phyloP scores from a whole-genome alignment of 2,888 invertebrate genomes.

The Tortricodes alternella region DNA sequence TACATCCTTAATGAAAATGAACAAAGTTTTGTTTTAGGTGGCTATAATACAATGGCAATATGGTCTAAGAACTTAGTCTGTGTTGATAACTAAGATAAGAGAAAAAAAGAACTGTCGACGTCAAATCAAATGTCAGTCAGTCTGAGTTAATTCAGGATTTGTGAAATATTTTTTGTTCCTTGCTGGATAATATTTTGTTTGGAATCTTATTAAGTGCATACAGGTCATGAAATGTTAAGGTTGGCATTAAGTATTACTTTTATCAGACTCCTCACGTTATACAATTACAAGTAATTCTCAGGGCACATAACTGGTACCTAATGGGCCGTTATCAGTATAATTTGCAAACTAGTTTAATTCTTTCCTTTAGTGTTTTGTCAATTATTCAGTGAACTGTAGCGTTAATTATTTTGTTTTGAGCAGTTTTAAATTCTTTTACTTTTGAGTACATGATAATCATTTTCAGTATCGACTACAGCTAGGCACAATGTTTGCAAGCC shows the following conservation, averaged over 20 bases:
- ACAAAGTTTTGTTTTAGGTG: too few species aligned
- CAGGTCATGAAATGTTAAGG: background rate
- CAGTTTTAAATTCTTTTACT: background rate
- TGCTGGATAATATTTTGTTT: background rate
- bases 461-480: slow-evolving; percentile 35
- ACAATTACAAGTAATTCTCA: background rate
- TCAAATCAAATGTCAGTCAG: too few species aligned
- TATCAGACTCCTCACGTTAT: background rate
- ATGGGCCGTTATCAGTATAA: slow-evolving; percentile 49
- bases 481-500: slow-evolving; percentile 89
- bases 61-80: background rate
- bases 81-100: background rate
- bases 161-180: background rate
- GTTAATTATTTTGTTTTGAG: background rate
- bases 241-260: background rate
- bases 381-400: background rate
- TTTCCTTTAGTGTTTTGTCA: slow-evolving; percentile 18
- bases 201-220: background rate
- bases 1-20: too few species aligned
- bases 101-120: background rate
- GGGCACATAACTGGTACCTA: slow-evolving; percentile 41
- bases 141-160: background rate
- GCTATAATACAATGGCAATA: background rate
- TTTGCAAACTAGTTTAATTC: slow-evolving; percentile 42
- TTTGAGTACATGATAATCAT: background rate